Percentiles rank a stretch among this genome's conserved stretches.
These are phyloP conservation scores for Andrena cerasifolii DNA, from an alignment of 1,140 invertebrate genomes.

Conservation along the genomic window DNA sequence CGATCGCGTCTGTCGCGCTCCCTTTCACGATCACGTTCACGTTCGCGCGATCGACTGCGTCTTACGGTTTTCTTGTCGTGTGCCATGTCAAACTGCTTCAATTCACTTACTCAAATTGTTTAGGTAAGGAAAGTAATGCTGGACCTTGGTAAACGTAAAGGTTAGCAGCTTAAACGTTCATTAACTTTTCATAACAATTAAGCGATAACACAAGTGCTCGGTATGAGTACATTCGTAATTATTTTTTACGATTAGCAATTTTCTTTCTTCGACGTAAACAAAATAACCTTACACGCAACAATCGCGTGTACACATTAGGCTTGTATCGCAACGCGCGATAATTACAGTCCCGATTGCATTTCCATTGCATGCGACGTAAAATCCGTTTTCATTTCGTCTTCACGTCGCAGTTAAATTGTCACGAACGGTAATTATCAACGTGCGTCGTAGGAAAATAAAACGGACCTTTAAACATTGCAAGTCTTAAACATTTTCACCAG, in stretches of 20 bases:
- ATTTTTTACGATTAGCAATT: background rate
- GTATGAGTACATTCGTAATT: background rate
- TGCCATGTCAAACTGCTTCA: slow-evolving; percentile 60
- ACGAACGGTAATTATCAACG: background rate
- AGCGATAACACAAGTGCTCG: background rate
- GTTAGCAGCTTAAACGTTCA: slow-evolving; percentile 5
- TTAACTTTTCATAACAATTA: background rate
- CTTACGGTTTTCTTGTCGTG: slow-evolving; percentile 76
- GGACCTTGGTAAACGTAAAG: background rate
- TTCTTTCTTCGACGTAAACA: background rate
- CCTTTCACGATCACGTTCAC: slow-evolving; percentile 72
- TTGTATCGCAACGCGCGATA: background rate
- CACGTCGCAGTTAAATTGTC: no score
- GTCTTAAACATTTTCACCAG: background rate
- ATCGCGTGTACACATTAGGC: background rate
- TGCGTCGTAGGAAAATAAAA: no score
- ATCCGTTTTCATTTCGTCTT: background rate
- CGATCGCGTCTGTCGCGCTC: slow-evolving; percentile 73
- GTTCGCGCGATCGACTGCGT: slow-evolving; percentile 77
- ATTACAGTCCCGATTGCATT: slow-evolving; percentile 5
- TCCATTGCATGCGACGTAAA: slow-evolving; percentile 17
- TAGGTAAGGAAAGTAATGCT: background rate
- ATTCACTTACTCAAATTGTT: background rate
- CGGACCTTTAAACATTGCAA: background rate
- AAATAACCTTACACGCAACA: background rate